Base-by-base conservation (phyloP, 2,888 invertebrate genomes). In the Anthrax anthrax region DNA sequence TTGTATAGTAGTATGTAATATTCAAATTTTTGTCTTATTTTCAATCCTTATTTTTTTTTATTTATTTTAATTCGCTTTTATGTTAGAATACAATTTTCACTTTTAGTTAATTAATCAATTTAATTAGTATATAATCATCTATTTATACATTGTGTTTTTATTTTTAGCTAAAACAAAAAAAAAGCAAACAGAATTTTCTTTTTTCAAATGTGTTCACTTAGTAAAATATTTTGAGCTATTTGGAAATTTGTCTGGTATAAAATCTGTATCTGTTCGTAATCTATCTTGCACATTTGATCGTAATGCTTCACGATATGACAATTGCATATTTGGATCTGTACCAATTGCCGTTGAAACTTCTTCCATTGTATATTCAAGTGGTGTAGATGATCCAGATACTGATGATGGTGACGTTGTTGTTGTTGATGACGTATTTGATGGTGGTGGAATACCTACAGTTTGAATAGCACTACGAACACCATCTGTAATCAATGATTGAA, bases 161-260 rank as follows among this genome's bases (percentile, higher is more conserved):
- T 32, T 32, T 32, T 32, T 32, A 32, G 12, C 12, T 32, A 12
- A 23, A n/a, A n/a, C n/a, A n/a, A n/a, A n/a, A n/a, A n/a, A n/a
- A n/a, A n/a, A n/a, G n/a, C n/a, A n/a, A n/a, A n/a, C n/a, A n/a
- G n/a, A 27, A 27, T 27, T 27, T 27, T 27, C 9, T 27, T 2
- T 27, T 27, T 27, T 9, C 23, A 27, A 27, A 27, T 8, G 23
- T 32, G 12, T 12, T 32, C 13, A 32, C 12, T 32, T 32, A 9
- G 13, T 51, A 47, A 65, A 58, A 53, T 64, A 67, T 56, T 67
- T 67, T 53, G 64, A 58, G 49, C 64, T 61, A 50, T 65, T 63
- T 52, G 69, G 67, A 63, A 62, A 68, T 57, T 64, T 67, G 44
- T 60, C 60, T n/a, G 61, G 48, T 37, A 58, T 58, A 37, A 58